These are phyloP conservation scores for Pegoplata infirma DNA, from an alignment of 2,888 invertebrate genomes.

Conservation along the genomic window DNA sequence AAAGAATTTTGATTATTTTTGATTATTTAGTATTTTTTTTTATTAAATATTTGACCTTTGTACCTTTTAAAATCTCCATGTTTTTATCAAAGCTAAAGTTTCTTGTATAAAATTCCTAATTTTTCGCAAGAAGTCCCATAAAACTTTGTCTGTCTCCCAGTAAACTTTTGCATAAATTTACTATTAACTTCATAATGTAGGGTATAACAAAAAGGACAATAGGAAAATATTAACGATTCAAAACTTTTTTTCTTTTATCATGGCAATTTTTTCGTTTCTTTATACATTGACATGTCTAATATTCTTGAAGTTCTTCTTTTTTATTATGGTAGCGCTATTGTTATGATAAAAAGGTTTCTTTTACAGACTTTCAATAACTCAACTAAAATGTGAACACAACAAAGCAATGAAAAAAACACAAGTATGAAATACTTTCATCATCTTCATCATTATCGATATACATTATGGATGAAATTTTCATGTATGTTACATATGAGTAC, in stretches of 20 bases:
- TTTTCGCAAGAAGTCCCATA: too few relatives aligned
- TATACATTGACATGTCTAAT: constrained; percentile 56
- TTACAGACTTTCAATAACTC: constrained; percentile 61
- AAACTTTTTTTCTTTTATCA: constrained; percentile 29
- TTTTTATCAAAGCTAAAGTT: too few relatives aligned
- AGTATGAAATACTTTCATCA: constrained; percentile 41
- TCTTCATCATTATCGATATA: constrained; percentile 42
- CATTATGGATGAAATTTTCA: constrained; percentile 16
- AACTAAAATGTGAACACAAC: constrained; percentile 49
- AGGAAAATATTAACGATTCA: constrained; percentile 45
- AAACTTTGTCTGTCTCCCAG: too few relatives aligned
- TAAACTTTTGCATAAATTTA: neutral
- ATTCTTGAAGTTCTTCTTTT: constrained; percentile 53
- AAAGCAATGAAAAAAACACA: constrained; percentile 9
- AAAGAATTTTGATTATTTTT: too few relatives aligned
- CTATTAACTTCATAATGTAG: constrained; percentile 14
- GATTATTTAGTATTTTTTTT: too few relatives aligned
- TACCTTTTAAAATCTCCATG: too few relatives aligned
- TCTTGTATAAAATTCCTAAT: too few relatives aligned
- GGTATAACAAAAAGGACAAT: constrained; percentile 51
- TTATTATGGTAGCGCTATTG: constrained; percentile 57
- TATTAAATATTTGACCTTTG: too few relatives aligned
- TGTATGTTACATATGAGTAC: neutral
- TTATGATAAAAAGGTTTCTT: constrained; percentile 61
- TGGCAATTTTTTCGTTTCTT: constrained; percentile 23